Conservation (phyloP, 2,797 vertebrate species). For the Garrulus glandarius region DNA sequence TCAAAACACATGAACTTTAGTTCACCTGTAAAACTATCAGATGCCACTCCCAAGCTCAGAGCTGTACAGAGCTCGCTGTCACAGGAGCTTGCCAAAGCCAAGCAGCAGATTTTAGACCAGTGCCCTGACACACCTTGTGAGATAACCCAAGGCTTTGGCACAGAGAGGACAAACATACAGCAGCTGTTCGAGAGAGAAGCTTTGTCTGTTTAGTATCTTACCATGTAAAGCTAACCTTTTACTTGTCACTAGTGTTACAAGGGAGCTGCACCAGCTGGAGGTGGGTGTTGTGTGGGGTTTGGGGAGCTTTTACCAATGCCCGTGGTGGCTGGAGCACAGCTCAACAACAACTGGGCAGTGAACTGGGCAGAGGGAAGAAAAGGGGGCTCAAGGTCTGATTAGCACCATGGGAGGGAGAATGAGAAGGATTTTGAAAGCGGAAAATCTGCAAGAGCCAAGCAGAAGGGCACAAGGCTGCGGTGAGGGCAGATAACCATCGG, state of each 20-base stretch:
- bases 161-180: background rate
- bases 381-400: background rate
- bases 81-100: background rate
- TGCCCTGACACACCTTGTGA: background rate
- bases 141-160: background rate
- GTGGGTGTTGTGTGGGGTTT: background rate
- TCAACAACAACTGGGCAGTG: accelerated
- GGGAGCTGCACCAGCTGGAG: background rate
- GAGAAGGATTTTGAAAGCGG: background rate
- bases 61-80: background rate
- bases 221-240: background rate
- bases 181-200: background rate
- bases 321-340: background rate
- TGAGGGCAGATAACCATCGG: background rate
- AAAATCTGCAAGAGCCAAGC: background rate
- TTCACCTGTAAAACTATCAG: background rate
- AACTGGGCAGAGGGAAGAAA: background rate
- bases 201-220: background rate
- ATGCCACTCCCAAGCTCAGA: background rate
- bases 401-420: background rate
- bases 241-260: background rate
- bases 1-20: background rate
- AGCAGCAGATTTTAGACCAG: background rate
- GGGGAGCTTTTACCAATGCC: background rate
- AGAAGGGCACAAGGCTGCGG: background rate